Percentiles rank a stretch among this genome's conserved stretches.
Conservation (phyloP, 2,888 invertebrate species). For the Limnephilus rhombicus region DNA sequence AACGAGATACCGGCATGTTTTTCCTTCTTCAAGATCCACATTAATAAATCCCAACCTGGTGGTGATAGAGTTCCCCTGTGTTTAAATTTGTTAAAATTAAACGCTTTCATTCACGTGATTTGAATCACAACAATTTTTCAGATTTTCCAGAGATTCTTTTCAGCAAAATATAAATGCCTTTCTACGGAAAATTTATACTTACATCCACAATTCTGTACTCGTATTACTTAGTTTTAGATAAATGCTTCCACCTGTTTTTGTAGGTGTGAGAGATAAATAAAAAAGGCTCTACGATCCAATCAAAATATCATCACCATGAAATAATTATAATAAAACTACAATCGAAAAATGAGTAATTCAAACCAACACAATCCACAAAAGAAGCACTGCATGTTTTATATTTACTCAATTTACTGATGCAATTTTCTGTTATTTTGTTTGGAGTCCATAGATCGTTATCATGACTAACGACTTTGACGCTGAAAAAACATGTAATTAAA, state of each 20-base stretch:
- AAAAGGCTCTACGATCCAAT: neutral
- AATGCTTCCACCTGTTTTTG: neutral
- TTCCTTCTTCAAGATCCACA: too few relatives aligned
- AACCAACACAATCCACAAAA: neutral
- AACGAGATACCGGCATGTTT: too few relatives aligned
- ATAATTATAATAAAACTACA: neutral
- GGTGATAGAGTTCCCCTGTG: too few relatives aligned
- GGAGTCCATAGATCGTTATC: neutral
- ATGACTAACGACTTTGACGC: neutral
- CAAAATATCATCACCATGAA: neutral
- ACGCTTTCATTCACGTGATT: too few relatives aligned
- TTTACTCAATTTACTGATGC: neutral
- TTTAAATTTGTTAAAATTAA: too few relatives aligned
- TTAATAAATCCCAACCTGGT: too few relatives aligned
- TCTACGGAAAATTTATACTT: too few relatives aligned
- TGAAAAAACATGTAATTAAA: neutral
- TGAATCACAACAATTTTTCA: too few relatives aligned
- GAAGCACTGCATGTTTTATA: neutral
- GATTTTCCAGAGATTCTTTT: too few relatives aligned
- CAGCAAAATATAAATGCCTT: too few relatives aligned
- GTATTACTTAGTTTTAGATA: too few relatives aligned
- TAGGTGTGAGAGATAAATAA: neutral
- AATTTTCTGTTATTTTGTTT: neutral
- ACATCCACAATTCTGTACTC: too few relatives aligned
- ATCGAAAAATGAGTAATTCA: neutral